Evolutionary conservation across 2,888 invertebrate genomes (phyloP).

Genomic region (Metalampra italica): DNA sequence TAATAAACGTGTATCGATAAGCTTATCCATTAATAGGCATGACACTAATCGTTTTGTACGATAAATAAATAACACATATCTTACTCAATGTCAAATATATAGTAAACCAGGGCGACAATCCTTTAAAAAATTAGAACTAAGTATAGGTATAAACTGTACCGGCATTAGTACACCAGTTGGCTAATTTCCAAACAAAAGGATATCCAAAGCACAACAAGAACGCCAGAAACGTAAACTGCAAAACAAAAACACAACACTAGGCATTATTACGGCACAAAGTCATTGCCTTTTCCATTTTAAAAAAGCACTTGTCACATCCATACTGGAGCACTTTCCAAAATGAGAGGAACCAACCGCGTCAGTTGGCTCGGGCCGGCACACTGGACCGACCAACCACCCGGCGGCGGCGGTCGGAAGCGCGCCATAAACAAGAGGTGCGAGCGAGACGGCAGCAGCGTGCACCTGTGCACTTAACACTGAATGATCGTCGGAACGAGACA

Average conservation of each 20-base stretch:
- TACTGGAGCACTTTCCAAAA: slow-evolving; percentile 26
- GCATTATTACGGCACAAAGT: slow-evolving; percentile 29
- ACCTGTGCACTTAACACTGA: slow-evolving; percentile 74
- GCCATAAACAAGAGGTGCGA: slow-evolving; percentile 53
- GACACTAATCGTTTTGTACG: no score
- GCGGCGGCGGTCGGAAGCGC: slow-evolving; percentile 23
- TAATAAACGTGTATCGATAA: no score
- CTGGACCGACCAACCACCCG: no score
- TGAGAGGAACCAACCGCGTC: slow-evolving; percentile 33
- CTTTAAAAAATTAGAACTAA: neutral
- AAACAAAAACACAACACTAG: slow-evolving; percentile 20
- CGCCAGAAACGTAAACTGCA: slow-evolving; percentile 35
- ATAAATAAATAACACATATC: no score
- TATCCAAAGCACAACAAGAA: slow-evolving; percentile 11
- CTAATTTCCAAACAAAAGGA: slow-evolving; percentile 15
- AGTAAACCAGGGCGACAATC: neutral
- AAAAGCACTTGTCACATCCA: slow-evolving; percentile 15
- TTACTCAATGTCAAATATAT: no score
- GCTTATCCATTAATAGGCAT: no score
- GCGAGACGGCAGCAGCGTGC: slow-evolving; percentile 54
- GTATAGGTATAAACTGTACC: slow-evolving; percentile 6
- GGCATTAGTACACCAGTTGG: slow-evolving; percentile 1
- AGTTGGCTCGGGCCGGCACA: slow-evolving; percentile 38
- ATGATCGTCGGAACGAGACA: slow-evolving; percentile 54
- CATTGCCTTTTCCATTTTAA: slow-evolving; percentile 28